Base-by-base conservation (phyloP, 2,113 vertebrate genomes). In the Lampris incognitus region DNA sequence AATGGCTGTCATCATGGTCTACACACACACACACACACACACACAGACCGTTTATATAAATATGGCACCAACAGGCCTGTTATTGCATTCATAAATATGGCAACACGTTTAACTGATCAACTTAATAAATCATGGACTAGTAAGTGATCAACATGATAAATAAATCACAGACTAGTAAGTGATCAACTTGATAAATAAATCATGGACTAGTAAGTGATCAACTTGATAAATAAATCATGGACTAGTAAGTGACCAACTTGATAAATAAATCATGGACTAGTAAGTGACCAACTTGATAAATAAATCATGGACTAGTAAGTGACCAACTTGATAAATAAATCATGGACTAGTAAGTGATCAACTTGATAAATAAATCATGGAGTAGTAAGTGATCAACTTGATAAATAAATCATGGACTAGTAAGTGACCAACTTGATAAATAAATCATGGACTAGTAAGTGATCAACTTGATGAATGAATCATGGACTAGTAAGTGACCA, bases 71-170 rank as follows among this genome's bases (percentile, higher is more conserved):
- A 39, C 56, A 65, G 49, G 66, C 72, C 60, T 73, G 69, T 77
- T 85, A 83, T 78, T 88, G 77, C 68, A 55, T 76, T 70, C 67
- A 86, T 88, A 74, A 81, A 83, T 90, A 73, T 59, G 40, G n/a
- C 51, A 55, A 40, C 76, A 56, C 76, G 69, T 71, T 24, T 79
- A 86, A 81, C 51, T 56, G 63, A 79, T 84, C 71, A 76, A 76
- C 60, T 57, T 79, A 57, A 50, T 78, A 61, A 79, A 83, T 83
- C 42, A 84, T 38, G 46, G 51, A 59, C 6, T 74, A 64, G 55
- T 50, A 6, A 1, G 9, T 48, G 10, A 24, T 24, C 24, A 24
- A n/a, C n/a, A n/a, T n/a, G n/a, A 24, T 24, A 24, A 24, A 24
- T 76, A 79, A 79, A 71, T 83, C 42, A 84, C 36, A 42, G 51